These are phyloP conservation scores for Corythaixoides concolor DNA, from an alignment of 2,113 vertebrate species.

Conservation along the genomic window DNA sequence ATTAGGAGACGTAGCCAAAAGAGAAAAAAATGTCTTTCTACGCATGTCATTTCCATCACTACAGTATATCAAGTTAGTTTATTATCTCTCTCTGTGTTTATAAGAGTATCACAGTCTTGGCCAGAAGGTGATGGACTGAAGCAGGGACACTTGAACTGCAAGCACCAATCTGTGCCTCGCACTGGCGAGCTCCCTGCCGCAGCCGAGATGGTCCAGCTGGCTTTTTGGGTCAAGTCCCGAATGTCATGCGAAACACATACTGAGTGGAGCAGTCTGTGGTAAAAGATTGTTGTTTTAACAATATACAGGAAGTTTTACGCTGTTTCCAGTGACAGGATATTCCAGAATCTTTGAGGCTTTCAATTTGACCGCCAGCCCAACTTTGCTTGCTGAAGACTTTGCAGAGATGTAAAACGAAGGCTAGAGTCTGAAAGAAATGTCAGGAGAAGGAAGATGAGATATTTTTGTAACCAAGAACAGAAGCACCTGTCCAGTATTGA, in stretches of 20 bases:
- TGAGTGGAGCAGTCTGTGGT: background rate
- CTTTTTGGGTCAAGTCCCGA: background rate
- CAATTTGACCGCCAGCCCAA: background rate
- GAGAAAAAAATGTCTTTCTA: background rate
- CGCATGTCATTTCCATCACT: background rate
- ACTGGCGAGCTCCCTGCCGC: background rate
- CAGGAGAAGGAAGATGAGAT: background rate
- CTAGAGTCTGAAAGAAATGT: background rate
- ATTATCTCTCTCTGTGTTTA: background rate
- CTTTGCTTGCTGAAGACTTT: background rate
- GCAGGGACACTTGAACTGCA: background rate
- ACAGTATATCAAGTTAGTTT: background rate
- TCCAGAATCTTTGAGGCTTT: background rate
- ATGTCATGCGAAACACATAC: fast-evolving
- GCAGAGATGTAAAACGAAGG: background rate
- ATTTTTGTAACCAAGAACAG: background rate
- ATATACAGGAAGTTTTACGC: background rate
- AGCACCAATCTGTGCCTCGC: background rate
- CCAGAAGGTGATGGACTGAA: background rate
- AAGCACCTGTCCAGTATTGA: background rate
- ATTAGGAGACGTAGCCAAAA: background rate
- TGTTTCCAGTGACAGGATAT: background rate
- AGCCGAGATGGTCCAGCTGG: background rate
- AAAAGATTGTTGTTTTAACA: background rate
- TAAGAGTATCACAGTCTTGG: background rate